Conservation (phyloP, 1,140 invertebrate genomes). For the Lepidostoma basale region DNA sequence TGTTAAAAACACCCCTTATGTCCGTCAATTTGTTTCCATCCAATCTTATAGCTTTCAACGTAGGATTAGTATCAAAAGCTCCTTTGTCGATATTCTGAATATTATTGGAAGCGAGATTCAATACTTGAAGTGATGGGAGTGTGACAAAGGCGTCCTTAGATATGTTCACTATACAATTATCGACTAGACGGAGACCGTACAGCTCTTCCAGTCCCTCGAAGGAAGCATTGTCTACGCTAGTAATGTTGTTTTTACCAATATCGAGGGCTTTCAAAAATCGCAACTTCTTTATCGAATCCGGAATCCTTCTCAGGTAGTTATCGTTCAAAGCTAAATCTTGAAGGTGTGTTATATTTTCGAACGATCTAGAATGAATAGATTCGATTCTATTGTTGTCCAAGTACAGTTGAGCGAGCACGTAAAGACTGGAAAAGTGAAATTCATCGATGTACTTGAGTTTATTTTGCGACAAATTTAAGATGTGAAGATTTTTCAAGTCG, state of each 20-base stretch:
- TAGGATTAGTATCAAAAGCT: conserved; percentile 69
- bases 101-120: conserved; percentile 74
- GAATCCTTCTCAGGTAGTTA: conserved; percentile 75
- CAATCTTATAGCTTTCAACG: conserved; percentile 69
- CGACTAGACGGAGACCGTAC: conserved; percentile 68
- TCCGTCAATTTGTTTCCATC: conserved; percentile 72
- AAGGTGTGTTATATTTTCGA: conserved; percentile 78
- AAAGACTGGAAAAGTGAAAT: conserved; percentile 74
- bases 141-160: conserved; percentile 71
- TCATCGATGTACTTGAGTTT: conserved; percentile 71
- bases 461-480: conserved; percentile 76
- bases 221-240: conserved; percentile 63
- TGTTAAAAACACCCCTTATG: conserved; percentile 71
- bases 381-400: conserved; percentile 77
- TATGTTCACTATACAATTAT: conserved; percentile 71
- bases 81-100: conserved; percentile 70
- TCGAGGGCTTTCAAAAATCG: conserved; percentile 75
- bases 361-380: conserved; percentile 71
- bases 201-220: conserved; percentile 70
- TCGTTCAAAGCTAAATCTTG: conserved; percentile 80
- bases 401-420: conserved; percentile 74
- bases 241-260: conserved; percentile 78
- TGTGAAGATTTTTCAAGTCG: conserved; percentile 76
- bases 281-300: conserved; percentile 71
- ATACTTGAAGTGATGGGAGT: conserved; percentile 67